Evolutionary conservation across 2,113 vertebrate genomes (phyloP), one percentile per base, ranked within the genome.

Genomic region (Macaca mulatta): DNA sequence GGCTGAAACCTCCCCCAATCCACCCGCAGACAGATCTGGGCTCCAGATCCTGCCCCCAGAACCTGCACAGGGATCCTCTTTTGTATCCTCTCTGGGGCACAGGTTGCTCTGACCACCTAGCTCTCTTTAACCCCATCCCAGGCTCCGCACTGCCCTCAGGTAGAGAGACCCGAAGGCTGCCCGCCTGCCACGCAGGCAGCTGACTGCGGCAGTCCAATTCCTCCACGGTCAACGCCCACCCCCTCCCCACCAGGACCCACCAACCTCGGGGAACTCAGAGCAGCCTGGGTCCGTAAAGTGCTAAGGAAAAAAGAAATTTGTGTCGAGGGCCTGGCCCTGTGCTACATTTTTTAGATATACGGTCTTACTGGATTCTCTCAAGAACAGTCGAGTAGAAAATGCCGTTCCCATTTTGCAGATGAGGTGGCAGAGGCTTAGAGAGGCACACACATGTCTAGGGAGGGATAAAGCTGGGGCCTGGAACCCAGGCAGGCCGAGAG

Each of bases 1-100:
- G 83, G 57, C 43, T 82, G 27, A 38, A n/a, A 45, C 14, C 52
- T 7, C 18, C 32, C n/a, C 12, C 32, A 35, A n/a, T 7, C 59
- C 30, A 64, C 17, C 14, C 12, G 5, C 16, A n/a, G 80, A 22
- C 48, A 55, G 25, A 59, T 23, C 40, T 18, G 16, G 52, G 20
- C 67, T 6, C 45, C 50, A n/a, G n/a, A 1, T 12, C n/a, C 50
- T 4, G 0, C 1, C 64, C 22, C 18, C 50, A 72, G 67, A 3
- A 7, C 8, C 40, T 72, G 84, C 45, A 2, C 20, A 77, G 38
- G 48, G 40, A n/a, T 17, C 12, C 30, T 23, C 22, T 30, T 45
- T 43, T 17, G 13, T 9, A 23, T 52, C 48, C 35, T 8, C n/a
- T 59, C 45, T 52, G 5, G 1, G 38, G 32, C 2, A 50, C 79